Percentiles rank a stretch among this genome's conserved stretches.
These are phyloP conservation scores for Archocentrus centrarchus DNA, from an alignment of 2,113 vertebrate species.

Conservation along the genomic window DNA sequence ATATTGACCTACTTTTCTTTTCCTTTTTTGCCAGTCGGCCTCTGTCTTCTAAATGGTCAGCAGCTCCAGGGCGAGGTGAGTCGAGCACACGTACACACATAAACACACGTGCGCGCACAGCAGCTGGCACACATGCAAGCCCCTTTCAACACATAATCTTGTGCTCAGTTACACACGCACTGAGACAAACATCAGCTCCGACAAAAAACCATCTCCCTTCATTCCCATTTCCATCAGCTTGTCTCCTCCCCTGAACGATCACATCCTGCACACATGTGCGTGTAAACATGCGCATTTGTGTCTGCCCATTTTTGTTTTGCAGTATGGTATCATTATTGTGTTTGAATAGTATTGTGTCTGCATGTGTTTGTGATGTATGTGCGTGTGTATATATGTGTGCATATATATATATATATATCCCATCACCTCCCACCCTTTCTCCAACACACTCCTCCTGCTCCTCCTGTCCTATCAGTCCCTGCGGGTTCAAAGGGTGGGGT, in stretches of 20 bases:
- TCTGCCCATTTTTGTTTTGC: slow-evolving; percentile 43
- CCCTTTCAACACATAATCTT: slow-evolving; percentile 12
- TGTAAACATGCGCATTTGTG: slow-evolving; percentile 28
- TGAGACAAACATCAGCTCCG: slow-evolving; percentile 16
- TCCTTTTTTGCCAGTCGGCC: slow-evolving; percentile 83
- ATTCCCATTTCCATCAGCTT: slow-evolving; percentile 55
- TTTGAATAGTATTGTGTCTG: slow-evolving; percentile 51
- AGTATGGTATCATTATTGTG: slow-evolving; percentile 55
- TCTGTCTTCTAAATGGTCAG: slow-evolving; percentile 92
- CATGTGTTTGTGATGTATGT: slow-evolving; percentile 61
- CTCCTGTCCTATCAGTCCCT: slow-evolving; percentile 80
- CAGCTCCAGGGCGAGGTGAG: slow-evolving; percentile 91
- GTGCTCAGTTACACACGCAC: neutral
- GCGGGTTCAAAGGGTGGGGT: slow-evolving; percentile 82
- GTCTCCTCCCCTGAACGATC: slow-evolving; percentile 37
- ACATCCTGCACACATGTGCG: slow-evolving; percentile 32
- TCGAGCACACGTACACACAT: neutral
- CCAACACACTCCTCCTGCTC: slow-evolving; percentile 54
- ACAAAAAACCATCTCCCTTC: slow-evolving; percentile 45
- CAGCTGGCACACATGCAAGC: neutral
- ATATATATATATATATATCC: slow-evolving; percentile 52
- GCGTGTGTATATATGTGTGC: slow-evolving; percentile 1
- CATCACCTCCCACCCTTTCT: slow-evolving; percentile 60
- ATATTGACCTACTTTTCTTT: slow-evolving; percentile 40
- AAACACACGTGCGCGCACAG: neutral